Evolutionary conservation across 2,113 vertebrate species (phyloP), one percentile per base, ranked within the genome.

Genomic region (Dascyllus trimaculatus): DNA sequence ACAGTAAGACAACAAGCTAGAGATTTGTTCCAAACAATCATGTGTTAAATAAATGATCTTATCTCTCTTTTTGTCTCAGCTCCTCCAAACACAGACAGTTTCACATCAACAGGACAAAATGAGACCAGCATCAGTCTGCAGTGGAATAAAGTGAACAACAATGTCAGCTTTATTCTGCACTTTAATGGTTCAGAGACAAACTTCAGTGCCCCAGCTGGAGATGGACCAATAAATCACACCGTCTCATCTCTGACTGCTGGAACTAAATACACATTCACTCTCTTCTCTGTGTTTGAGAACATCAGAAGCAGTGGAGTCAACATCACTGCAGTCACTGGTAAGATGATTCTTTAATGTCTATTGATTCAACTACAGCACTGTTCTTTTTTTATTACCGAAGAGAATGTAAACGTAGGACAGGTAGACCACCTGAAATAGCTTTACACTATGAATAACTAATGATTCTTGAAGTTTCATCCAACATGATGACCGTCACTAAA

Each of bases 41-140:
- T n/a, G n/a, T n/a, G n/a, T n/a, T n/a, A n/a, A n/a, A n/a, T n/a
- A n/a, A n/a, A n/a, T n/a, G n/a, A n/a, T 29, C 26, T 2, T 5
- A 3, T 2, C 26, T 29, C 26, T 29, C 5, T 29, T 29, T 29
- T 5, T 3, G 3, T 48, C 17, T 48, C 40, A 74, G 59, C 18
- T 59, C 49, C 52, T 24, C 3, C 0, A 2, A 64, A 63, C 19
- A 6, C 70, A 46, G 25, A 4, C 3, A 1, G 14, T 4, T 49
- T 78, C n/a, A 65, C 0, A 19, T 72, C 43, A 11, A 4, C 4
- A 14, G 9, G n/a, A 11, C 75, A 62, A 14, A 4, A 25, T 58
- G 64, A 78, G 63, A 74, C 9, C 14, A 68, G 26, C 9, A 45
- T 83, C 40, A 69, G 56, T 57, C 70, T 84, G 45, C 48, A 68